Conservation (phyloP, 2,113 vertebrate genomes). For the Charina bottae region DNA sequence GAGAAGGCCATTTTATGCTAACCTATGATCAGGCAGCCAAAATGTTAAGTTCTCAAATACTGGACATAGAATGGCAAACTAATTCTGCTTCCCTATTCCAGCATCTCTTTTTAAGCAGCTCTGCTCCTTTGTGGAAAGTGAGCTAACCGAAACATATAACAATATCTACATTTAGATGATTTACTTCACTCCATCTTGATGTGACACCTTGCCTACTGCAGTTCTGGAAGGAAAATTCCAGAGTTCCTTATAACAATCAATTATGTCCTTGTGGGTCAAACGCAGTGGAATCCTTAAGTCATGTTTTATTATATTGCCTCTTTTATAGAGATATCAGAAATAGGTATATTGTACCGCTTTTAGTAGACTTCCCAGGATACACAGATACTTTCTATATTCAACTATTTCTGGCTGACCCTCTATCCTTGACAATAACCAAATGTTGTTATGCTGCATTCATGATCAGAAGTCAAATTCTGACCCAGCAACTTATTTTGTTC, state of each 20-base stretch:
- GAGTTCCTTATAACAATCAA: too few relatives aligned
- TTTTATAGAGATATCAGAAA: background rate
- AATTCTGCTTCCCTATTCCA: background rate
- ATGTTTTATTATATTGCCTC: too few relatives aligned
- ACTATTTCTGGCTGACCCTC: background rate
- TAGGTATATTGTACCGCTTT: background rate
- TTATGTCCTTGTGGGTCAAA: too few relatives aligned
- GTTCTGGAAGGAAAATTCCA: background rate
- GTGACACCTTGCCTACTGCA: background rate
- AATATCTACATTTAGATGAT: background rate
- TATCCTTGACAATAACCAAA: background rate
- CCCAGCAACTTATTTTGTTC: background rate
- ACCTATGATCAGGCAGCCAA: background rate
- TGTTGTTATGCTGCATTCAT: background rate
- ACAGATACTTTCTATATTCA: background rate
- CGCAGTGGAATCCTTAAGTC: too few relatives aligned
- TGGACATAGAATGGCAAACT: background rate
- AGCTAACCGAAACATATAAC: background rate
- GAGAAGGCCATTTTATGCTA: background rate
- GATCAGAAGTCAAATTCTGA: background rate
- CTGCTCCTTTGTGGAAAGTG: background rate
- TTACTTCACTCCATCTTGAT: background rate
- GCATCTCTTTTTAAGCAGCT: background rate
- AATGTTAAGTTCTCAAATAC: background rate
- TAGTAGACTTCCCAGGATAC: background rate